These are phyloP conservation scores for Chymomyza amoena DNA, from an alignment of 2,888 invertebrate genomes.

Conservation along the genomic window DNA sequence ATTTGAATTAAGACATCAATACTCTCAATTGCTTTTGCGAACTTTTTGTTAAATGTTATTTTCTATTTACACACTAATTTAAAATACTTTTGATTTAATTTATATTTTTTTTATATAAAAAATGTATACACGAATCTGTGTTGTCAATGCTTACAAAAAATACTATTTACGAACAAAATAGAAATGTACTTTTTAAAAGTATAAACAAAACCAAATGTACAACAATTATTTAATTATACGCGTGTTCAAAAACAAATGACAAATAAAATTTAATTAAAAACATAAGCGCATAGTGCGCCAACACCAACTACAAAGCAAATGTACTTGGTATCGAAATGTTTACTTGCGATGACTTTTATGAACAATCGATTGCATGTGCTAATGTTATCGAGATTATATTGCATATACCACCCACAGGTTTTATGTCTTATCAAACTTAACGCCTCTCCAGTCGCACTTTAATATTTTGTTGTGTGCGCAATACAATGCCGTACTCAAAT, in stretches of 20 bases:
- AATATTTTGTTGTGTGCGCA: constrained; percentile 79
- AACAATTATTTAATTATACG: constrained; percentile 36
- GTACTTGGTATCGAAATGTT: background rate
- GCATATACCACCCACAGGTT: background rate
- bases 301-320: background rate
- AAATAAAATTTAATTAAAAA: background rate
- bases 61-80: constrained; percentile 34
- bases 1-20: constrained; percentile 54
- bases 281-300: background rate
- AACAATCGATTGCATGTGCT: too few relatives aligned
- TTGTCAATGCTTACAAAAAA: constrained; percentile 47
- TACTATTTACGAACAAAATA: constrained; percentile 50
- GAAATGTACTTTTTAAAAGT: constrained; percentile 63
- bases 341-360: too few relatives aligned
- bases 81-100: constrained; percentile 42
- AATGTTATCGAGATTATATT: background rate
- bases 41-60: constrained; percentile 42
- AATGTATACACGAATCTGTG: constrained; percentile 32
- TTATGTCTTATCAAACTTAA: background rate
- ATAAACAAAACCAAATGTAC: constrained; percentile 56
- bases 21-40: constrained; percentile 34
- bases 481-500: constrained; percentile 79
- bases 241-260: constrained; percentile 10
- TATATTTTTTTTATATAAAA: constrained; percentile 12
- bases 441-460: constrained; percentile 42